Evolutionary conservation across 2,888 invertebrate genomes (phyloP), one percentile per base, ranked within the genome.

Genomic region (Nymphalis urticae): DNA sequence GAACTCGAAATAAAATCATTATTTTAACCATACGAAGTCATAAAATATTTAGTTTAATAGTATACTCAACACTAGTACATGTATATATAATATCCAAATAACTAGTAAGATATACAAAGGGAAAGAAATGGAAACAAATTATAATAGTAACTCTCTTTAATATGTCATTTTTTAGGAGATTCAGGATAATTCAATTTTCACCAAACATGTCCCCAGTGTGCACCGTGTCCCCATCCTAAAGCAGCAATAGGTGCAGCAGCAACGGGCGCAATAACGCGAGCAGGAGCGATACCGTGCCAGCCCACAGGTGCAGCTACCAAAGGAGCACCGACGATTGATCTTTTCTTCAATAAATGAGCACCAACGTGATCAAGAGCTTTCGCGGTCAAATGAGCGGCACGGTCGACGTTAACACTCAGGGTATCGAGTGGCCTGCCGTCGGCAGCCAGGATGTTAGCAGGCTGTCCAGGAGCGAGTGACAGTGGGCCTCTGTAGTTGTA

Each of bases 361-460:
- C 79, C 80, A 60, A 81, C 86, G 32, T 56, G 54, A 17, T 56
- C 54, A 32, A 90, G 79, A 51, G 88, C 87, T 70, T 83, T 84
- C 6, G 90, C 91, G 66, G 89, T 90, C 72, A 79, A 77, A 77
- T 91, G 91, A 64, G 87, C 87, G n/a, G 87, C 89, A 62, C 90
- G 89, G 78, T 92, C 92, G 75, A 90, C 79, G 78, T 91, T 92
- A 48, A 93, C 92, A 72, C 88, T 89, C 56, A 92, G 80, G 66
- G 92, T 93, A 69, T 93, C 92, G 51, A 93, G 79, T 1, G 92
- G 92, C 78, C 90, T 89, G 79, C 92, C 92, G 73, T 90, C 90
- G 56, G 88, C 84, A 64, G 89, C 90, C 73, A 91, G 72, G 70
- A 92, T 87, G 79, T 84, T 88, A 73, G 93, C 93, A 58, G 93